These are phyloP conservation scores for Enteromius radiatus DNA, from an alignment of 2,797 vertebrate species.

Conservation along the genomic window DNA sequence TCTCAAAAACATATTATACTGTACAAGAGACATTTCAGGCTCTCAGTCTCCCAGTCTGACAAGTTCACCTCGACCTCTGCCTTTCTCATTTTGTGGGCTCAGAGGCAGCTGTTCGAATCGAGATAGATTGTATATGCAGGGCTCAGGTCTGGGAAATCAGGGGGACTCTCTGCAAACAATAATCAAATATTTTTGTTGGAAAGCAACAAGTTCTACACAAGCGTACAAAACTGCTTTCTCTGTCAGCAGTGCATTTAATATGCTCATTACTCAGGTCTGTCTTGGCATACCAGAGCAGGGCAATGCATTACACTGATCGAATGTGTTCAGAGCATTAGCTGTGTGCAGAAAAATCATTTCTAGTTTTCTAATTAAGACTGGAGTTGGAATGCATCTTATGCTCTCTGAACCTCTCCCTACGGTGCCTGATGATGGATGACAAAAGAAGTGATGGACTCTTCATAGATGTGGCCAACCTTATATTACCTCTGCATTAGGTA, in stretches of 20 bases:
- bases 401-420: slow-evolving; percentile 49
- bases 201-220: slow-evolving; percentile 60
- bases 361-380: slow-evolving; percentile 71
- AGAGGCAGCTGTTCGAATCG: slow-evolving; percentile 27
- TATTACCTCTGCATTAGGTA: slow-evolving; percentile 50
- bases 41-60: not conserved
- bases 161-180: slow-evolving; percentile 74
- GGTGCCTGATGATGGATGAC: slow-evolving; percentile 48
- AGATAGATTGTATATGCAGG: slow-evolving; percentile 63
- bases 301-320: slow-evolving; percentile 63
- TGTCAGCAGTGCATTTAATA: slow-evolving; percentile 74
- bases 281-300: slow-evolving; percentile 65
- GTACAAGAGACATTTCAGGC: not conserved
- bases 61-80: slow-evolving; percentile 12
- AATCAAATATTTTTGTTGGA: slow-evolving; percentile 79
- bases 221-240: slow-evolving; percentile 66
- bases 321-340: slow-evolving; percentile 58
- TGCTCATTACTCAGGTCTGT: slow-evolving; percentile 72
- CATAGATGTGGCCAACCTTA: slow-evolving; percentile 50
- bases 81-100: slow-evolving; percentile 31
- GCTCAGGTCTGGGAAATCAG: slow-evolving; percentile 63
- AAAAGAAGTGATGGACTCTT: slow-evolving; percentile 55
- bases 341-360: slow-evolving; percentile 65
- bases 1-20: not conserved
- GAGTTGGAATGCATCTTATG: slow-evolving; percentile 62